Evolutionary conservation across 2,888 invertebrate genomes (phyloP).

Genomic region (Xiphydria camelus): DNA sequence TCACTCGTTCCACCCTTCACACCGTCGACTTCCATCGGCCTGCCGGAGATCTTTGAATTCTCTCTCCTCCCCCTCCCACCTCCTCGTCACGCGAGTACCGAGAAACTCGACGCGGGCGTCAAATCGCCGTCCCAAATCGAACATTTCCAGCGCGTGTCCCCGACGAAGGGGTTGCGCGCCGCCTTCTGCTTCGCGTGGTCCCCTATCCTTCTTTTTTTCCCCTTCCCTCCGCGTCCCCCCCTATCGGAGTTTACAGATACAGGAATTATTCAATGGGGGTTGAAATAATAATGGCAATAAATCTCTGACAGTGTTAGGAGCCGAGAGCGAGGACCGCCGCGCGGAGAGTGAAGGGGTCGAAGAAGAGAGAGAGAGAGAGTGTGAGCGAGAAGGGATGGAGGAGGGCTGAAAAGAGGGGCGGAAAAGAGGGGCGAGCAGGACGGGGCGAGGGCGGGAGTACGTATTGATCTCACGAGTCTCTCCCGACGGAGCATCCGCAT

Average conservation of each 20-base stretch:
- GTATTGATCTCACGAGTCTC: slow-evolving; percentile 45
- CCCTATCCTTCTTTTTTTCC: neutral
- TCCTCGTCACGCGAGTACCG: too few relatives aligned
- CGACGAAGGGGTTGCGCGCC: neutral
- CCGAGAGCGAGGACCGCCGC: slow-evolving; percentile 1
- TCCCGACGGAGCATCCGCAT: slow-evolving; percentile 35
- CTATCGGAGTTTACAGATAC: slow-evolving; percentile 4
- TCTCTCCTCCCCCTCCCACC: too few relatives aligned
- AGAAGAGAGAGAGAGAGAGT: slow-evolving; percentile 13
- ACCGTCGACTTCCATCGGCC: too few relatives aligned
- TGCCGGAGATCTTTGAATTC: too few relatives aligned
- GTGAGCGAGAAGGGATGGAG: slow-evolving; percentile 7
- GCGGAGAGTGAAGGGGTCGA: slow-evolving; percentile 10
- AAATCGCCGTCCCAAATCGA: too few relatives aligned
- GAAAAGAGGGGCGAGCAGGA: slow-evolving; percentile 4
- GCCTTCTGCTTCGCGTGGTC: neutral
- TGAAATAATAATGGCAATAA: slow-evolving; percentile 33
- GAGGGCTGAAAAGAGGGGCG: neutral
- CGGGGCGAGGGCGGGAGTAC: slow-evolving; percentile 31
- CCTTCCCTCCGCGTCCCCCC: neutral
- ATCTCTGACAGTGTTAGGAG: slow-evolving; percentile 11
- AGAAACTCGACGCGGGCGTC: too few relatives aligned
- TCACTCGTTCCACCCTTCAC: too few relatives aligned
- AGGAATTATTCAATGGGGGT: slow-evolving; percentile 19
- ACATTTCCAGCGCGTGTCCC: too few relatives aligned